These are phyloP conservation scores for Stramonita haemastoma DNA, from an alignment of 2,888 invertebrate species.

Conservation along the genomic window DNA sequence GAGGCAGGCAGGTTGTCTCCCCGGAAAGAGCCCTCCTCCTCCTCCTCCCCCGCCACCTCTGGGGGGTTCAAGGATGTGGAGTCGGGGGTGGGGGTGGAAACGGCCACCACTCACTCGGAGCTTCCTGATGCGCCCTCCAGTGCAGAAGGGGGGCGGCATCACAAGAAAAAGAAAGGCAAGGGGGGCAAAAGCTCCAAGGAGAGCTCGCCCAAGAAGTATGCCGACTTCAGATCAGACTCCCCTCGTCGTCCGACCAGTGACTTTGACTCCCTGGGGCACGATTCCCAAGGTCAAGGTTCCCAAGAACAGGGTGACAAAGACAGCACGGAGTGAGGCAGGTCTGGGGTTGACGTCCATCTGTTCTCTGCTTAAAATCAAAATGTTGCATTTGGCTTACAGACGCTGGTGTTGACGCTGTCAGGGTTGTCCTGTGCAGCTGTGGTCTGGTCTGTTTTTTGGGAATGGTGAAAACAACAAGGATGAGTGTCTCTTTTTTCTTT, in stretches of 20 bases:
- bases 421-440: too few relatives aligned
- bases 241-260: not conserved
- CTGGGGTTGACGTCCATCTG: not conserved
- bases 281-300: conserved; percentile 4
- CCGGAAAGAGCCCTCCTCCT: not conserved
- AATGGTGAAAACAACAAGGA: too few relatives aligned
- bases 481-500: too few relatives aligned
- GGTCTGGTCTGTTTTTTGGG: not conserved
- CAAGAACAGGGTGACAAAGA: not conserved
- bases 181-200: conserved; percentile 13
- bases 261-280: conserved; percentile 29
- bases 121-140: not conserved
- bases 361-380: not conserved
- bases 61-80: conserved; percentile 14
- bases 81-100: conserved; percentile 3
- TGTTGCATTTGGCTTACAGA: not conserved
- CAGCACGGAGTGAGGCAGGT: not conserved
- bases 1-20: conserved; percentile 4
- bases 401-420: not conserved
- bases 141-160: not conserved
- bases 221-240: not conserved
- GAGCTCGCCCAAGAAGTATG: not conserved
- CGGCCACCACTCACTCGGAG: conserved; percentile 18
- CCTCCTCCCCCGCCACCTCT: too few relatives aligned
- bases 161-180: conserved; percentile 33